Evolutionary conservation across 92 coral and sea anemone species (phyloP), one percentile per base, ranked within the genome.

Genomic region (Phenganax stokvisi): DNA sequence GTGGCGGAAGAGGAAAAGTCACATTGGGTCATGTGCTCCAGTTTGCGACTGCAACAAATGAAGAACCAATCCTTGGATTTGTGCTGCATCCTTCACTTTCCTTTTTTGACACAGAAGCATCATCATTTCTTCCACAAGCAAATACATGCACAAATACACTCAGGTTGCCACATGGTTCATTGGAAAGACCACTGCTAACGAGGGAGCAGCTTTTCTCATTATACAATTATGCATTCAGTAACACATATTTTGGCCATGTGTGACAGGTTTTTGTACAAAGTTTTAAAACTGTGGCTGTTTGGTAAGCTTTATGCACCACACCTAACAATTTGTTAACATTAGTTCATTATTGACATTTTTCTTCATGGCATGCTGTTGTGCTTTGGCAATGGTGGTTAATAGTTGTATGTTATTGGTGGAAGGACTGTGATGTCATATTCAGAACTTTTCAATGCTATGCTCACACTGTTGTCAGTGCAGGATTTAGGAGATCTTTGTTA

Each of bases 121-220:
- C 80, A 15, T 57, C 56, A 47, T 75, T 53, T 61, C 80, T 75
- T 51, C 80, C 80, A 57, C 51, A 51, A 61, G 80, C 80, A 56
- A 57, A 75, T 75, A 75, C 80, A 75, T 75, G 80, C 56, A 75
- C 62, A 47, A 75, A 75, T 60, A 13, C 31, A 60, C 62, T 75
- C 13, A 47, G 60, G 57, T 75, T 75, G 44, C 80, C 80, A 53
- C 57, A 60, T 29, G 58, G 58, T 47, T 12, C 80, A 53, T 47
- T 75, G 51, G 57, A 56, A 75, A 61, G 31, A 29, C 61, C 56
- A 15, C 80, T 75, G 62, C 80, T 60, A 51, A 60, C 51, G 55
- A 60, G 55, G 56, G 80, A n/a, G 51, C 56, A 47, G 31, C 60
- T 75, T 15, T 75, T 75, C 62, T 47, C 51, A 47, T 61, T 75